Evolutionary conservation across 1,140 invertebrate genomes (phyloP).

Genomic region (Rhopalosiphum padi): DNA sequence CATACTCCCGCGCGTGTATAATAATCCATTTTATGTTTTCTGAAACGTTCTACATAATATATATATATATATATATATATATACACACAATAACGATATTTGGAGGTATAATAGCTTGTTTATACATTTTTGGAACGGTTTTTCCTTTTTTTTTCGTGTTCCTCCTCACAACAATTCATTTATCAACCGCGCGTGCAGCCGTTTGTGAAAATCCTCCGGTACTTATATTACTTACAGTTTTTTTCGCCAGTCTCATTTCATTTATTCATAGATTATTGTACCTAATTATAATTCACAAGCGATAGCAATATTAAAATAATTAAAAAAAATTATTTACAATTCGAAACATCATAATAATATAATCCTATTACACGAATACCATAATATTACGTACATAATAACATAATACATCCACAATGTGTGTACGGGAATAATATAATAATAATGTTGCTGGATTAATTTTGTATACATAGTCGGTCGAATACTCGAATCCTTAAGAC

Average conservation of each 20-base stretch:
- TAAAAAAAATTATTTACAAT: background rate
- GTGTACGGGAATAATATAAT: background rate
- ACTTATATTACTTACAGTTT: background rate
- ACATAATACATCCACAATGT: background rate
- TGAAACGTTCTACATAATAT: background rate
- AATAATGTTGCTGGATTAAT: background rate
- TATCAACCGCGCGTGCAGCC: background rate
- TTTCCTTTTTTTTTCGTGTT: background rate
- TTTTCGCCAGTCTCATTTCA: background rate
- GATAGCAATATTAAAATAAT: background rate
- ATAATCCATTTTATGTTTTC: conserved; percentile 30
- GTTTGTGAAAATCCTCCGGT: background rate
- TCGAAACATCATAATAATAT: background rate
- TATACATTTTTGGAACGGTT: background rate
- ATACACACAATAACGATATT: background rate
- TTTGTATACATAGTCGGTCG: background rate
- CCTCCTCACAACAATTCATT: background rate
- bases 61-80: background rate
- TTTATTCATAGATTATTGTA: background rate
- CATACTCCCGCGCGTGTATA: conserved; percentile 13
- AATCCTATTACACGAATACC: background rate
- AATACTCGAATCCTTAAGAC: background rate
- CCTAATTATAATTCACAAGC: background rate
- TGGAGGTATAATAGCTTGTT: conserved; percentile 9
- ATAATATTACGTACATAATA: background rate